phyloP scores from a whole-genome alignment of 2,113 vertebrate genomes.

The Meles meles region DNA sequence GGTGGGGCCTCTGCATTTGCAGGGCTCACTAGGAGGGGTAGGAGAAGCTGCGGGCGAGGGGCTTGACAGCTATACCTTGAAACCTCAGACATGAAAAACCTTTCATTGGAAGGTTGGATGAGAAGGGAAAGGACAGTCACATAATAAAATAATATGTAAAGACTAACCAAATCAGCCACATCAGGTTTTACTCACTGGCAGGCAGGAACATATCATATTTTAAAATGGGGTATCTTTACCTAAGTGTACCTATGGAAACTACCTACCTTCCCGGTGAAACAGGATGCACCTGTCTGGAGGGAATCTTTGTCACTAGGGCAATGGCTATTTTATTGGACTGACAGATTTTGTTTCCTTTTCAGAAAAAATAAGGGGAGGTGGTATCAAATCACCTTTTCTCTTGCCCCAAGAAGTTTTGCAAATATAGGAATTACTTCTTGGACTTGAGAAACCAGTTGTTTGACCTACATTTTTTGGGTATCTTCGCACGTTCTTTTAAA shows the following conservation, averaged over 20 bases:
- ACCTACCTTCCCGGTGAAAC: background rate
- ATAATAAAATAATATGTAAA: slow-evolving; percentile 55
- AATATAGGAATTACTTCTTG: background rate
- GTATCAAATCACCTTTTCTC: background rate
- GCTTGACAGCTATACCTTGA: background rate
- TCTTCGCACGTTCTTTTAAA: background rate
- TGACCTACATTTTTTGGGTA: background rate
- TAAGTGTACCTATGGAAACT: background rate
- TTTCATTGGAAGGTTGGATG: background rate
- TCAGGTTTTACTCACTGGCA: background rate
- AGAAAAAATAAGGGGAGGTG: background rate
- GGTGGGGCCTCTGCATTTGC: background rate
- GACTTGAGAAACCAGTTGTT: background rate
- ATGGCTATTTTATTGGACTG: background rate
- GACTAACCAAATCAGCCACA: slow-evolving; percentile 36
- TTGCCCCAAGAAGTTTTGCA: background rate
- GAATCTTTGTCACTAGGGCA: background rate
- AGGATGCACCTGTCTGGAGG: background rate
- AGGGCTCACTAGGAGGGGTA: background rate
- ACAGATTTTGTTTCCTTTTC: slow-evolving; percentile 10
- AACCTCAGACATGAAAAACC: background rate
- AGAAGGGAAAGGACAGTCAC: background rate
- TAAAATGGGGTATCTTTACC: background rate
- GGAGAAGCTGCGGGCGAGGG: background rate
- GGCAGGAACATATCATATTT: background rate